Conservation (phyloP, 2,888 invertebrate species). For the Drosophila antonietae region DNA sequence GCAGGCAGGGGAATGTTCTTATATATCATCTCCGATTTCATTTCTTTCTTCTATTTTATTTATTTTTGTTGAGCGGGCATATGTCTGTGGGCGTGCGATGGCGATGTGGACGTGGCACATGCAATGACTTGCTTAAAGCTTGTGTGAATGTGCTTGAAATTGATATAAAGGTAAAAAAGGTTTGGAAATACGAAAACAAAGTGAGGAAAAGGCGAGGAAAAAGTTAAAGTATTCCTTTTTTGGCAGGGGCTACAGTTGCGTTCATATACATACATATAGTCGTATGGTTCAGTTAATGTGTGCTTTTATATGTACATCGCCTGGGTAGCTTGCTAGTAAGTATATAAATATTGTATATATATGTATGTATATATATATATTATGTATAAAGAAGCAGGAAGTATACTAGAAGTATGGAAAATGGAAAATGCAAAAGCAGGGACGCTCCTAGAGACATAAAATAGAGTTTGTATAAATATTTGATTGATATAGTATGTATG, state of each 20-base stretch:
- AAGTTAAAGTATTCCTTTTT: slow-evolving; percentile 18
- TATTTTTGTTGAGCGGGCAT: slow-evolving; percentile 1
- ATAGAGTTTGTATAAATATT: slow-evolving; percentile 32
- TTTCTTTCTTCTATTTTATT: slow-evolving; percentile 6
- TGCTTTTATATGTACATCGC: slow-evolving; percentile 72
- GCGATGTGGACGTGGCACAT: slow-evolving; percentile 63
- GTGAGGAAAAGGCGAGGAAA: slow-evolving; percentile 29
- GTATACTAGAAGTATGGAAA: slow-evolving; percentile 35
- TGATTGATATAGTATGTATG: slow-evolving; percentile 35
- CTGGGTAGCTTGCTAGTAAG: slow-evolving; percentile 81
- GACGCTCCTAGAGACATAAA: slow-evolving; percentile 45
- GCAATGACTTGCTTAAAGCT: slow-evolving; percentile 77
- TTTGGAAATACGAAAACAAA: slow-evolving; percentile 37
- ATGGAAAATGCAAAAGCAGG: slow-evolving; percentile 28
- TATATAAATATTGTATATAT: slow-evolving; percentile 57
- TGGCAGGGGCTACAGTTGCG: slow-evolving; percentile 77
- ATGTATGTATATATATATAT: slow-evolving; percentile 14
- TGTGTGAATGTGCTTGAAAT: slow-evolving; percentile 32
- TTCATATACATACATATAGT: slow-evolving; percentile 60
- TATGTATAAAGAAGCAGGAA: slow-evolving; percentile 51
- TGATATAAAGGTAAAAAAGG: slow-evolving; percentile 3
- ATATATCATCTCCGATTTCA: slow-evolving; percentile 4
- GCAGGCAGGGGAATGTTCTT: slow-evolving; percentile 49
- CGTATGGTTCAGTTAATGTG: slow-evolving; percentile 58
- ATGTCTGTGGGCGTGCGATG: slow-evolving; percentile 25